phyloP scores from a whole-genome alignment of 2,888 invertebrate species.

The Plagiodera versicolora region DNA sequence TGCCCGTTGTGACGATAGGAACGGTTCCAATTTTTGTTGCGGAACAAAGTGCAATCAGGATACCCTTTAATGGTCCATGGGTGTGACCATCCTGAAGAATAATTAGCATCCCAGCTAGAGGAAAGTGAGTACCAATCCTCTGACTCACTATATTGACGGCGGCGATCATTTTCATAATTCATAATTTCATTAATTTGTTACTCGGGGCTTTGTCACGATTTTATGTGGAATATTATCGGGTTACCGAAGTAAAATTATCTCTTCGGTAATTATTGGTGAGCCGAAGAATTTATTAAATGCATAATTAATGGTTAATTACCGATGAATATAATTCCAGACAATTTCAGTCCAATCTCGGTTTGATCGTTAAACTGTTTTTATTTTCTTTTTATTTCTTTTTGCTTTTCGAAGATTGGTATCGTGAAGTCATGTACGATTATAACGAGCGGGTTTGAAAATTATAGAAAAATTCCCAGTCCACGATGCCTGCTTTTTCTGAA shows the following conservation, averaged over 20 bases:
- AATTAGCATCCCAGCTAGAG: slow-evolving; percentile 29
- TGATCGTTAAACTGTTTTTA: slow-evolving; percentile 22
- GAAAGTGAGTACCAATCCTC: slow-evolving; percentile 26
- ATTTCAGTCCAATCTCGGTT: slow-evolving; percentile 28
- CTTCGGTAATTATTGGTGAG: slow-evolving; percentile 54
- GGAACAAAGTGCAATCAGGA: slow-evolving; percentile 34
- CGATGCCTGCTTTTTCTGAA: neutral
- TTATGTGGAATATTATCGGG: slow-evolving; percentile 57
- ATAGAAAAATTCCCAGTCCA: neutral
- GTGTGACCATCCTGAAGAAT: slow-evolving; percentile 34
- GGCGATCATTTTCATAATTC: slow-evolving; percentile 59
- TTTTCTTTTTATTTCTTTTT: slow-evolving; percentile 11
- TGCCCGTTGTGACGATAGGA: slow-evolving; percentile 30
- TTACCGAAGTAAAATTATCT: slow-evolving; percentile 53
- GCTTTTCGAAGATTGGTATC: slow-evolving; percentile 20
- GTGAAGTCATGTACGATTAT: neutral
- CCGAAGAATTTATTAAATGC: slow-evolving; percentile 54
- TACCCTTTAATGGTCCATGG: slow-evolving; percentile 37
- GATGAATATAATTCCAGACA: slow-evolving; percentile 32
- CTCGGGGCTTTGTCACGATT: slow-evolving; percentile 58
- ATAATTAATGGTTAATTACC: slow-evolving; percentile 56
- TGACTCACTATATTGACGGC: slow-evolving; percentile 49
- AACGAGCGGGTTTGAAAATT: neutral
- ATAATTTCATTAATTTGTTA: slow-evolving; percentile 59
- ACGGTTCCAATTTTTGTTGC: slow-evolving; percentile 29